Evolutionary conservation across 2,888 invertebrate genomes (phyloP).

Genomic region (Stenodera caucasica): DNA sequence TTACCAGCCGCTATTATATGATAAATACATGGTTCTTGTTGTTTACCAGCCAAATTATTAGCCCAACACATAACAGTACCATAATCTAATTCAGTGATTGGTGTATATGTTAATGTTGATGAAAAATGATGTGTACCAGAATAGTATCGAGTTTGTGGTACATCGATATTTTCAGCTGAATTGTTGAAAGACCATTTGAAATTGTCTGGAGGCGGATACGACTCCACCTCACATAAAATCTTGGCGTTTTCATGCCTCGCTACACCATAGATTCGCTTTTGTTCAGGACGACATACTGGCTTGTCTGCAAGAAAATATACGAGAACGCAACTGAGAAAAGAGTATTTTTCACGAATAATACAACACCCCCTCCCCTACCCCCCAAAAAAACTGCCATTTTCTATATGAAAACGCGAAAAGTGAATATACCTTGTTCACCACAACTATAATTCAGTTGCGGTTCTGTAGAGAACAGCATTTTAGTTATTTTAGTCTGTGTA

Average conservation of each 20-base stretch:
- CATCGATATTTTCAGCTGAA: conserved; percentile 78
- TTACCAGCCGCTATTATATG: conserved; percentile 75
- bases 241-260: conserved; percentile 79
- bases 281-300: conserved; percentile 75
- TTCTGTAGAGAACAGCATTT: background rate
- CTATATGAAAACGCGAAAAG: background rate
- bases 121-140: conserved; percentile 58
- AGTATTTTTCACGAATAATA: background rate
- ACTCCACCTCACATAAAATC: conserved; percentile 81
- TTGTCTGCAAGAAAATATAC: conserved; percentile 64
- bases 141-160: conserved; percentile 69
- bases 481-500: background rate
- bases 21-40: conserved; percentile 73
- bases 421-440: background rate
- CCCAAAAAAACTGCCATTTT: background rate
- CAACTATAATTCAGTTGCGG: background rate
- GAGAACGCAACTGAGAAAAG: background rate
- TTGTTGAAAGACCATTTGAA: conserved; percentile 92
- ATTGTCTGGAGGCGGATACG: conserved; percentile 78
- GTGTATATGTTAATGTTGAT: conserved; percentile 75
- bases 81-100: conserved; percentile 74
- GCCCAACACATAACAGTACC: conserved; percentile 75
- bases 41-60: conserved; percentile 70
- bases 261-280: conserved; percentile 80
- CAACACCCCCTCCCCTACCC: too few relatives aligned